phyloP scores from a whole-genome alignment of 2,888 invertebrate species.

The Tachina lurida region DNA sequence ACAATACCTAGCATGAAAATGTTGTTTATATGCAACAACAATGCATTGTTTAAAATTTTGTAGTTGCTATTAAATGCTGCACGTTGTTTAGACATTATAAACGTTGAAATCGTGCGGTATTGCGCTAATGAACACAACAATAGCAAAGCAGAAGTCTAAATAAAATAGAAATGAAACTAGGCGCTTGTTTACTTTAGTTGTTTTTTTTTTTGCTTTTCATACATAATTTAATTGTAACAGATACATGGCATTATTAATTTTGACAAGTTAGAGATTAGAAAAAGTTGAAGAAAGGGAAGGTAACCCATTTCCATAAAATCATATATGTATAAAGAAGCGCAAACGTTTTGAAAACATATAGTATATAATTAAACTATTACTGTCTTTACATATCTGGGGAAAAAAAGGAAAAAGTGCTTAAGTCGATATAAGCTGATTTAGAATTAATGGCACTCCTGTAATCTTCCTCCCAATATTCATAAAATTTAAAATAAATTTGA shows the following conservation, averaged over 20 bases:
- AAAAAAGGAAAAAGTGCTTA: too few relatives aligned
- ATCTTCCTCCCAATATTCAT: too few relatives aligned
- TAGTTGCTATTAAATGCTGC: constrained; percentile 26
- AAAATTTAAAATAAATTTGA: too few relatives aligned
- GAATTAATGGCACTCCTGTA: too few relatives aligned
- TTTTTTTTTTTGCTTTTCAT: constrained; percentile 18
- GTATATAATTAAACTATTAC: too few relatives aligned
- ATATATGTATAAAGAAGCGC: too few relatives aligned
- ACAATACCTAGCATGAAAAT: constrained; percentile 30
- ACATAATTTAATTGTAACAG: constrained; percentile 65
- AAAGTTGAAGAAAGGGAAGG: not conserved
- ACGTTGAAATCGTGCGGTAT: constrained; percentile 76
- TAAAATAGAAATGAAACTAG: constrained; percentile 32
- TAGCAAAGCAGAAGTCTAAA: constrained; percentile 57
- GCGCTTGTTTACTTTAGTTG: constrained; percentile 56
- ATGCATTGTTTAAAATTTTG: constrained; percentile 53
- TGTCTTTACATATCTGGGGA: too few relatives aligned
- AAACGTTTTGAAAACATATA: too few relatives aligned
- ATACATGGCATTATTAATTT: constrained; percentile 49
- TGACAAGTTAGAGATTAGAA: constrained; percentile 21
- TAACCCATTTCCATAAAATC: not conserved
- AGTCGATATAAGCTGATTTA: too few relatives aligned
- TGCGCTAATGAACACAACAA: constrained; percentile 81
- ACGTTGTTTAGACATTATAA: constrained; percentile 54
- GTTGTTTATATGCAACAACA: constrained; percentile 51